Percentiles rank a stretch among this genome's conserved stretches.
Evolutionary conservation across 2,888 invertebrate species (phyloP).

Genomic region (Platerodrilus igneus): DNA sequence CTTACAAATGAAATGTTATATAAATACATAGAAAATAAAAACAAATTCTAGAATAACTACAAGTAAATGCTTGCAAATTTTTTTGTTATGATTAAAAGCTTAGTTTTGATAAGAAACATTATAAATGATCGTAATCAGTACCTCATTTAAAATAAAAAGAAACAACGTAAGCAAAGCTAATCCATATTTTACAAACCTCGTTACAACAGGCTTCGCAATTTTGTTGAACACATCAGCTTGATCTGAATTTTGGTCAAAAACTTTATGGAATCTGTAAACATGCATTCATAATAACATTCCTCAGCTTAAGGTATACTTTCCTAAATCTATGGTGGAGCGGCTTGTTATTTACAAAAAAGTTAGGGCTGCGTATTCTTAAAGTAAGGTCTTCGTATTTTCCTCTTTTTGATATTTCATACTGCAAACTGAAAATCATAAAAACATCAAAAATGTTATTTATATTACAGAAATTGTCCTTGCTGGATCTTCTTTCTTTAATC

Average conservation of each 20-base stretch:
- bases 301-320: constrained; percentile 12
- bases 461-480: constrained; percentile 14
- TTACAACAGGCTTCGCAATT: constrained; percentile 50
- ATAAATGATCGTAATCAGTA: no score
- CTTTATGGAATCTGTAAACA: constrained; percentile 47
- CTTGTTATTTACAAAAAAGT: constrained; percentile 13
- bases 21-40: no score
- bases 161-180: no score
- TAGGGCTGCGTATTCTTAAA: constrained; percentile 10
- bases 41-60: no score
- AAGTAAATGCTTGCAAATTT: no score
- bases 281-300: background rate
- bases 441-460: no score
- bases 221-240: constrained; percentile 48
- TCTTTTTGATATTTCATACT: constrained; percentile 18
- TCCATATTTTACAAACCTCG: no score
- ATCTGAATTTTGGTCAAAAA: constrained; percentile 45
- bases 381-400: constrained; percentile 14
- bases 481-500: constrained; percentile 39
- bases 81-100: no score
- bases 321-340: constrained; percentile 15
- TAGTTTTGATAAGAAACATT: no score
- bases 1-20: no score
- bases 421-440: background rate
- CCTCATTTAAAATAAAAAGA: no score